Evolutionary conservation across 2,888 invertebrate species (phyloP), one percentile per base, ranked within the genome.

Genomic region (Hymenopus coronatus): DNA sequence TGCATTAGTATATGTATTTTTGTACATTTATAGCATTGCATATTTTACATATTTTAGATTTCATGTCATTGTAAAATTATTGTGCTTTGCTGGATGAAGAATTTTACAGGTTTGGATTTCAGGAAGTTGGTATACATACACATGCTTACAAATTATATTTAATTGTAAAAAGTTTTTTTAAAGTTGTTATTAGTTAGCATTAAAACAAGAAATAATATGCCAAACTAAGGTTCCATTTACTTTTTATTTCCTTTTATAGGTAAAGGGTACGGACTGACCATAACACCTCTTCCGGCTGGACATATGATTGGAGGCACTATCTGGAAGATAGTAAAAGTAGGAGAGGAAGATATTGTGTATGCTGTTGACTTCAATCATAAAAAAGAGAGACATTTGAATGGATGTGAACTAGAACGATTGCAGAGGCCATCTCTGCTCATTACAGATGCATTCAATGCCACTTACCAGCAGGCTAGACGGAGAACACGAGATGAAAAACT

Each of bases 351-450:
- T 92, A 99, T 99, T 91, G 96, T 99, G 1, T 99, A 99, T 93
- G 99, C 99, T 0, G 97, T 98, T 0, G 99, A 99, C 93, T 99
- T 98, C 92, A 99, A 99, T 93, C 99, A 99, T 93, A 99, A 99
- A 92, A 99, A 99, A 93, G 99, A 99, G 92, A 94, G 99, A 83
- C 99, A 99, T 95, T 95, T 99, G 82, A 99, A 99, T 92, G 98
- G 99, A 0, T 99, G 99, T 93, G 98, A 98, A 92, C 94, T 99
- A 88, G 99, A 98, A 92, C 96, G 96, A 91, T 94, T 99, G 15
- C 97, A 97, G 93, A 94, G 99, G 88, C 99, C 99, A 0, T 98
- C 99, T 0, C 94, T 99, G 20, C 94, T 99, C 90, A 97, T 99
- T 91, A 98, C 98, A 0, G 99, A 99, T 92, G 97, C 99, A 0